Evolutionary conservation across 2,797 vertebrate species (phyloP), one percentile per base, ranked within the genome.

Genomic region (Chromobotia macracanthus): DNA sequence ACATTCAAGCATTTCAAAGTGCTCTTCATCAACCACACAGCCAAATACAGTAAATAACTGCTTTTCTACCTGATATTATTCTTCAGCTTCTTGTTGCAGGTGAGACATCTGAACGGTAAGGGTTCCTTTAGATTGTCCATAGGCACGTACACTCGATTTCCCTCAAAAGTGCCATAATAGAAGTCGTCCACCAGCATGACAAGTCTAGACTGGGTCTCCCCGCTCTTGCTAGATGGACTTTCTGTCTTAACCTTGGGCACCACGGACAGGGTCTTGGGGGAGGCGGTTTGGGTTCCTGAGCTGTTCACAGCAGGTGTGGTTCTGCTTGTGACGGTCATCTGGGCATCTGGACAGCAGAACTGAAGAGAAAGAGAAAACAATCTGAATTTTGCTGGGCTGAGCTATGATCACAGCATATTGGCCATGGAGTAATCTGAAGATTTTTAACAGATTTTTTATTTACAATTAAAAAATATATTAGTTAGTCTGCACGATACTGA

Each of bases 161-260:
- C 96, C 0, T 94, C 91, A 0, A 92, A 94, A 0, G 93, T 91
- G 21, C 97, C 97, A 0, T 99, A 99, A 89, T 99, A 99, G 84
- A 99, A 99, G 66, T 98, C 96, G 28, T 98, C 96, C 28, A 99
- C 97, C 0, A 95, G 91, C 96, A 99, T 97, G 75, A 99, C 96
- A 82, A 99, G 95, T 72, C 94, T 95, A 69, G 82, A 72, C 86
- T 93, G 83, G 88, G 87, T 19, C 60, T 78, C 63, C 72, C 87
- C 21, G 18, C 86, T 83, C 2, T 80, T 64, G n/a, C 10, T 16
- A 6, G 91, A 91, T 48, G 87, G 68, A 1, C 35, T 23, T 74
- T 83, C 81, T 15, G n/a, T 51, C 46, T 72, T 78, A 88, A 79
- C 1, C 44, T 21, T 44, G 88, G 88, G 73, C 87, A 86, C 5